These are phyloP conservation scores for Porites cylindrica DNA, from an alignment of 92 coral and sea anemone genomes.

Conservation along the genomic window DNA sequence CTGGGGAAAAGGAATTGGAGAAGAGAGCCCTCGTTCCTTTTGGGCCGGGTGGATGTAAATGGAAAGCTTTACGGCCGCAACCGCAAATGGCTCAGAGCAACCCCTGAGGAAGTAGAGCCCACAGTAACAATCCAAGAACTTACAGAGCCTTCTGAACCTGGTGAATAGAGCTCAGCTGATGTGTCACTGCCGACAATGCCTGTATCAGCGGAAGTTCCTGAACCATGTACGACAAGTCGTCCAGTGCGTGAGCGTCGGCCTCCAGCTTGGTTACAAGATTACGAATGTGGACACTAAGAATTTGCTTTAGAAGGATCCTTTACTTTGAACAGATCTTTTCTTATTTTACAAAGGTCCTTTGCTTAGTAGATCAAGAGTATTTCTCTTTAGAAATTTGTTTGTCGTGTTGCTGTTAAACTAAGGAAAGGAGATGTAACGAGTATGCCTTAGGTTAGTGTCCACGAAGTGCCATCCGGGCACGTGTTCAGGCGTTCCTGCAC, in stretches of 20 bases:
- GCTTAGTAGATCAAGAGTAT: not conserved
- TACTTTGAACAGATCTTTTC: not conserved
- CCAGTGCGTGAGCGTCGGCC: slow-evolving; percentile 16
- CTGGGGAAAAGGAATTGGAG: slow-evolving; percentile 37
- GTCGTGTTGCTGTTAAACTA: not conserved
- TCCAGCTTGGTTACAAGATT: slow-evolving; percentile 30
- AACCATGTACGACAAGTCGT: slow-evolving; percentile 11
- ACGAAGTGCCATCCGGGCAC: too few species aligned
- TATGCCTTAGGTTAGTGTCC: not conserved
- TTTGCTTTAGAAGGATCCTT: not conserved
- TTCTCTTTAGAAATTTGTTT: not conserved
- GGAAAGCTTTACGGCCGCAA: slow-evolving; percentile 25
- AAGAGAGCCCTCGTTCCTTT: slow-evolving; percentile 37
- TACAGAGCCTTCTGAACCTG: slow-evolving; percentile 5
- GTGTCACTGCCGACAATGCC: too few species aligned
- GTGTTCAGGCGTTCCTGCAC: too few species aligned
- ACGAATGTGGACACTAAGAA: not conserved
- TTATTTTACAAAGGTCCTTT: not conserved
- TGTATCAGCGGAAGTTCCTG: slow-evolving; percentile 16
- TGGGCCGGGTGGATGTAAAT: slow-evolving; percentile 25
- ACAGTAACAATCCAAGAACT: not conserved
- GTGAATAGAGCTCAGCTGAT: too few species aligned
- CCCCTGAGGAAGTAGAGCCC: slow-evolving; percentile 12
- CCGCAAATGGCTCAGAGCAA: slow-evolving; percentile 24
- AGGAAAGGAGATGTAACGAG: not conserved